Evolutionary conservation across 2,888 invertebrate species (phyloP), one percentile per base, ranked within the genome.

Genomic region (Germaria angustata): DNA sequence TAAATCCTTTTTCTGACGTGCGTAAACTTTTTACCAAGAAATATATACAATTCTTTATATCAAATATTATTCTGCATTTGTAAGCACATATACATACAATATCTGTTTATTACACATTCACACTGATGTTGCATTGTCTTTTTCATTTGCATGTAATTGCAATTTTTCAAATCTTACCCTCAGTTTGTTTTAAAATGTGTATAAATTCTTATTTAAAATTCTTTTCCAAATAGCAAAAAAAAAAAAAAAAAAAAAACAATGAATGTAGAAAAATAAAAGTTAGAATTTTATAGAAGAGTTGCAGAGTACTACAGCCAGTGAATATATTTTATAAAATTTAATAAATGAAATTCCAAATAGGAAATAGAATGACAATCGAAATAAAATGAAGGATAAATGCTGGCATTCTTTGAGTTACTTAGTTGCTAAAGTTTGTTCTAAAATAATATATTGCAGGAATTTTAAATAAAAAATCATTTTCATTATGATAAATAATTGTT

Each of bases 331-430:
- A 49, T 32, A 51, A 41, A 79, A 79, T 79, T 66, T 72, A 65
- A 49, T 79, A 79, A 72, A 79, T 59, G 51, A 79, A 79, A 79
- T 79, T 66, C 79, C 66, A 66, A 13, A 17, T 49, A 59, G 44
- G 9, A 36, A 46, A 66, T 55, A 34, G 57, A 75, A 46, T 66
- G 75, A 75, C 75, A 75, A 46, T 39, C 24, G 57, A 15, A 15
- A 17, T 34, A 36, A 46, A 66, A 66, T 46, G n/a, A 17, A 44
- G 36, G 8, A 66, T 9, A 28, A 5, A 22, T 44, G 34, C 28
- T n/a, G 32, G 1, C 32, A 32, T 3, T 15, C 24, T 24, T 4
- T 1, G 3, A 13, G n/a, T 1, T 22, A 20, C 6, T 7, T 13
- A 22, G 49, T 39, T 9, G 17, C 39, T 11, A 17, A 49, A 28